Conservation (phyloP, 2,797 vertebrate genomes). For the Clamator glandarius region DNA sequence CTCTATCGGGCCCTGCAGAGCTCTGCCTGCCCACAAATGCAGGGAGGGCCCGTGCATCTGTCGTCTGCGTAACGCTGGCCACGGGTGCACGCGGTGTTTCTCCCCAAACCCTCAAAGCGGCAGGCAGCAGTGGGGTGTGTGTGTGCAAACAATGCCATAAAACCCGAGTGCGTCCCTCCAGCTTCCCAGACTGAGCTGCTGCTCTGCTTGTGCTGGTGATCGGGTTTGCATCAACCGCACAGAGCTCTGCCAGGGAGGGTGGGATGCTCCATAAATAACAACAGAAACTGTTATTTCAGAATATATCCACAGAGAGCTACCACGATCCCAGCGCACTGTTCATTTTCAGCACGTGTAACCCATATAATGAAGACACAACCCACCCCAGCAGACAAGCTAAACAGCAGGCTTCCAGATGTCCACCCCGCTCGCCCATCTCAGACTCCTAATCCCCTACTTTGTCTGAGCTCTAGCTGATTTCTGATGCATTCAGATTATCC, state of each 20-base stretch:
- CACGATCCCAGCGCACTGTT: background rate
- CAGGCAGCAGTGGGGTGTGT: background rate
- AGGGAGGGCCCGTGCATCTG: background rate
- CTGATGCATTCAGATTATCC: constrained; percentile 69
- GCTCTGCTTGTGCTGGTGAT: background rate
- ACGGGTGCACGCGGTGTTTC: fast-evolving
- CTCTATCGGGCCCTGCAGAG: background rate
- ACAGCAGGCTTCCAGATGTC: constrained; percentile 71
- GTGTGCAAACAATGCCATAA: fast-evolving
- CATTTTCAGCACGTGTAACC: background rate
- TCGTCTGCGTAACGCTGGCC: background rate
- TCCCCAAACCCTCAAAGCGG: background rate
- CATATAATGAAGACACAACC: background rate
- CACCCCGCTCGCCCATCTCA: constrained; percentile 42
- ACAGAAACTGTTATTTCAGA: background rate
- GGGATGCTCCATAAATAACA: background rate
- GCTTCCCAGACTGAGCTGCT: background rate
- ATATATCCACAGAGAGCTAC: background rate
- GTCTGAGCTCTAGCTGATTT: constrained; percentile 64
- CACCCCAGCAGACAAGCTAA: constrained; percentile 35
- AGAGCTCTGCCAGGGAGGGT: background rate
- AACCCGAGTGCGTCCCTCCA: background rate
- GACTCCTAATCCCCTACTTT: constrained; percentile 71
- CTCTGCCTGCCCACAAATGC: background rate
- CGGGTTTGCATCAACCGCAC: fast-evolving